Evolutionary conservation across 2,113 vertebrate genomes (phyloP).

Genomic region (Tragulus kanchil): DNA sequence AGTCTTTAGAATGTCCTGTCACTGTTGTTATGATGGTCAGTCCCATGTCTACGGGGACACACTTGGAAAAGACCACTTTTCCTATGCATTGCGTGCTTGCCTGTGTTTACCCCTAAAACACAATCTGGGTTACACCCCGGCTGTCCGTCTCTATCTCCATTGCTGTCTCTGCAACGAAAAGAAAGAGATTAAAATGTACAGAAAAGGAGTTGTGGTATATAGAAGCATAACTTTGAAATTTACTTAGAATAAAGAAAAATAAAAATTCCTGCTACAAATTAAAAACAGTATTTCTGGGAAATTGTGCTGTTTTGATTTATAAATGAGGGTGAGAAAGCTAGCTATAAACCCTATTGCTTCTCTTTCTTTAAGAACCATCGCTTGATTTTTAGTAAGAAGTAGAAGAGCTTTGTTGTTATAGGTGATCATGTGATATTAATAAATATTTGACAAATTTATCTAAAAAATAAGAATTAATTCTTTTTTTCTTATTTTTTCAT

Average conservation of each 20-base stretch:
- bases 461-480: no score
- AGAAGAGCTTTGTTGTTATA: no score
- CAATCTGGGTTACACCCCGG: no score
- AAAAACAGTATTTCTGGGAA: not conserved
- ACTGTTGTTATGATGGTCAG: not conserved
- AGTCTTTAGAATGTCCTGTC: not conserved
- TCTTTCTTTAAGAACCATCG: no score
- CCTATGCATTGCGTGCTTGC: fast-evolving
- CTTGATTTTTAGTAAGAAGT: no score
- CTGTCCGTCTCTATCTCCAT: not conserved
- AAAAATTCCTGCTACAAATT: not conserved
- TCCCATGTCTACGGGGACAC: not conserved
- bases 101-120: not conserved
- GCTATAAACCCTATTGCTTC: not conserved
- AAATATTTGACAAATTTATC: no score
- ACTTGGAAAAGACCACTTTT: not conserved
- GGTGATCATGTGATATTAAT: no score
- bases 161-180: not conserved
- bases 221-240: not conserved
- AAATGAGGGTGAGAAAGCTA: not conserved
- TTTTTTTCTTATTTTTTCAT: no score
- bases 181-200: not conserved
- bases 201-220: not conserved
- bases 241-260: conserved; percentile 32
- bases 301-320: not conserved